Conservation (phyloP, 2,797 vertebrate species). For the Spondyliosoma cantharus region DNA sequence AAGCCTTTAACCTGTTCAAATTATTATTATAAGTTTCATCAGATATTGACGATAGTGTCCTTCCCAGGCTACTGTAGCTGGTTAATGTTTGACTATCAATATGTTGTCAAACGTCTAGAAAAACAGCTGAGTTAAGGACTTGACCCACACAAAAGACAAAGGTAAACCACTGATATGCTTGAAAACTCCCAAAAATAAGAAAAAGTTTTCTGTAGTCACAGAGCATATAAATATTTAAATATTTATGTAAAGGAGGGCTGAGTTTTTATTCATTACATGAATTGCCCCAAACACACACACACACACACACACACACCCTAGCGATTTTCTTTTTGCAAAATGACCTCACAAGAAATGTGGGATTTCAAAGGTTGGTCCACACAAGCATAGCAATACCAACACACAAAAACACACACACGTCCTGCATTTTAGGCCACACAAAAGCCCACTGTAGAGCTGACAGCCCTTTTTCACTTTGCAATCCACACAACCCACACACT, state of each 20-base stretch:
- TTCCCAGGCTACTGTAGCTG: neutral
- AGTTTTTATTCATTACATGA: neutral
- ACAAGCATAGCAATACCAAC: too few species aligned
- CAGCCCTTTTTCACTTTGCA: conserved; percentile 30
- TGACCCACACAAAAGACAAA: neutral
- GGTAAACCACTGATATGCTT: neutral
- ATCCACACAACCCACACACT: conserved; percentile 12
- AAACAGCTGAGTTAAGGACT: neutral
- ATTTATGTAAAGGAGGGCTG: neutral
- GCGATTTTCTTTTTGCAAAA: neutral
- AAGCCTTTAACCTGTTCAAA: neutral
- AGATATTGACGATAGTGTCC: neutral
- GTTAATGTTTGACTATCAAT: neutral
- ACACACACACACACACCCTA: conserved; percentile 1
- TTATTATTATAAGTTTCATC: neutral
- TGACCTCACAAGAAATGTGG: too few species aligned
- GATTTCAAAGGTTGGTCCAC: too few species aligned
- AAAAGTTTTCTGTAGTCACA: neutral
- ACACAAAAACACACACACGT: conserved; percentile 12
- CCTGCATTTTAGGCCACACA: conserved; percentile 2
- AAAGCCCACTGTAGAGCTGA: conserved; percentile 30
- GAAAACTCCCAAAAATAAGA: neutral
- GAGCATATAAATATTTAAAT: neutral
- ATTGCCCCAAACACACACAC: neutral
- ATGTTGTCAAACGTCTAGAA: too few species aligned